Percentiles rank a stretch among this genome's conserved stretches.
These are phyloP conservation scores for Hippoglossus stenolepis DNA, from an alignment of 2,113 vertebrate species.

Conservation along the genomic window DNA sequence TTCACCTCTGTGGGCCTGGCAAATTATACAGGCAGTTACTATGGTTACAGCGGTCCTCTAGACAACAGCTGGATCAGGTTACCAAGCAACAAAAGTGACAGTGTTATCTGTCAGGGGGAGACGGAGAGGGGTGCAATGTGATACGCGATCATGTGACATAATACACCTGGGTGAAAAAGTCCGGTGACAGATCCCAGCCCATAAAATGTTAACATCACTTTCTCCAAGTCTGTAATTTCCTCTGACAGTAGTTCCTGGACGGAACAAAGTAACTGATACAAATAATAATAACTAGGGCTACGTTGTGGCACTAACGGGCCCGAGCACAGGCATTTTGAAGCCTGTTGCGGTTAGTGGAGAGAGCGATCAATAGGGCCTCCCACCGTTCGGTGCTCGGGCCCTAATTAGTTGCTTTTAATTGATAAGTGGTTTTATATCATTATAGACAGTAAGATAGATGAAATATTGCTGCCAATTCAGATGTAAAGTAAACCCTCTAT, in stretches of 20 bases:
- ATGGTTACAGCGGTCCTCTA: conserved; percentile 57
- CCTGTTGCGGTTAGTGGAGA: too few species aligned
- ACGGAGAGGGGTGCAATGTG: conserved; percentile 34
- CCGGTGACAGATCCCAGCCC: conserved; percentile 7
- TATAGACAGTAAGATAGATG: too few species aligned
- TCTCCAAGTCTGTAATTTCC: background rate
- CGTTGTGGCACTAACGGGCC: too few species aligned
- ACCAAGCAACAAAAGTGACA: conserved; percentile 60
- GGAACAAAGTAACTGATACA: too few species aligned
- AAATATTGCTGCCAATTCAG: too few species aligned
- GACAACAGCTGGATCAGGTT: conserved; percentile 62
- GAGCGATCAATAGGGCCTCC: too few species aligned
- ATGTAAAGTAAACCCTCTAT: too few species aligned
- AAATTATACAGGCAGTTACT: conserved; percentile 72
- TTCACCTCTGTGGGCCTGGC: conserved; percentile 40
- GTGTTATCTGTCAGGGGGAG: conserved; percentile 43
- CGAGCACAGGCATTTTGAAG: too few species aligned
- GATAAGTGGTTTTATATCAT: too few species aligned
- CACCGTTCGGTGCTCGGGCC: too few species aligned
- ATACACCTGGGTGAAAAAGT: conserved; percentile 18
- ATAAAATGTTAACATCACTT: background rate
- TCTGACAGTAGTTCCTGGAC: background rate
- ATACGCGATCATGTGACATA: conserved; percentile 34
- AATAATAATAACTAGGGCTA: too few species aligned
- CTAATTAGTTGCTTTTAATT: too few species aligned